Evolutionary conservation across 1,140 invertebrate genomes (phyloP).

Genomic region (Brachionus asplanchnoidis): DNA sequence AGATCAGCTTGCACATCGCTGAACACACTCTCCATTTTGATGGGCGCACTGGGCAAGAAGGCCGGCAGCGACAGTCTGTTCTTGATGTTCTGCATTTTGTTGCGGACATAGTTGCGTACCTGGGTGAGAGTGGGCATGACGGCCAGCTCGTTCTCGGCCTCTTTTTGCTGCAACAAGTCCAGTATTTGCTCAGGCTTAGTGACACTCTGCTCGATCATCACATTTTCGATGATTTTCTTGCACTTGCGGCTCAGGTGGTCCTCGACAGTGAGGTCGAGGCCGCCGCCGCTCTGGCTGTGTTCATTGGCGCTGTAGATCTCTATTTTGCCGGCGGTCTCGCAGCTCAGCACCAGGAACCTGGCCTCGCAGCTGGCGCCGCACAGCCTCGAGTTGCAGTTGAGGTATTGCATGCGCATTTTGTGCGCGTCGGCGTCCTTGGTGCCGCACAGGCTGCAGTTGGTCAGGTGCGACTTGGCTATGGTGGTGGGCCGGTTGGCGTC

Average conservation of each 20-base stretch:
- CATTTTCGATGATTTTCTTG: conserved; percentile 3
- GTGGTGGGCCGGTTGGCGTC: conserved; percentile 2
- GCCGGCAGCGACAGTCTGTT: not conserved
- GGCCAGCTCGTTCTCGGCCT: not conserved
- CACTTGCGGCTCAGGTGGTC: not conserved
- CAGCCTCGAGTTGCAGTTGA: not conserved
- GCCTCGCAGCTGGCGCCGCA: not conserved
- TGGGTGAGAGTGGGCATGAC: not conserved
- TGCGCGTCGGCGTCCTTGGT: not conserved
- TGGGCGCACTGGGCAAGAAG: not conserved
- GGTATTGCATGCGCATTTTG: not conserved
- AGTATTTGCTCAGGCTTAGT: not conserved
- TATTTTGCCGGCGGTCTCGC: not conserved
- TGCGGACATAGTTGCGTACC: not conserved
- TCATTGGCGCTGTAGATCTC: not conserved
- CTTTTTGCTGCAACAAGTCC: not conserved
- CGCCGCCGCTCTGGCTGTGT: not conserved
- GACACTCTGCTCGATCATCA: not conserved
- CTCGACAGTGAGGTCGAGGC: not conserved
- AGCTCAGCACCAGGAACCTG: not conserved
- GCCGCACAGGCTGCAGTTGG: not conserved
- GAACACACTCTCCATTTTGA: not conserved
- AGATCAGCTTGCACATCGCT: not conserved
- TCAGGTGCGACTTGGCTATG: not conserved
- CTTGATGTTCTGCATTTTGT: not conserved